phyloP scores from a whole-genome alignment of 2,888 invertebrate genomes.

The Cristatella mucedo region DNA sequence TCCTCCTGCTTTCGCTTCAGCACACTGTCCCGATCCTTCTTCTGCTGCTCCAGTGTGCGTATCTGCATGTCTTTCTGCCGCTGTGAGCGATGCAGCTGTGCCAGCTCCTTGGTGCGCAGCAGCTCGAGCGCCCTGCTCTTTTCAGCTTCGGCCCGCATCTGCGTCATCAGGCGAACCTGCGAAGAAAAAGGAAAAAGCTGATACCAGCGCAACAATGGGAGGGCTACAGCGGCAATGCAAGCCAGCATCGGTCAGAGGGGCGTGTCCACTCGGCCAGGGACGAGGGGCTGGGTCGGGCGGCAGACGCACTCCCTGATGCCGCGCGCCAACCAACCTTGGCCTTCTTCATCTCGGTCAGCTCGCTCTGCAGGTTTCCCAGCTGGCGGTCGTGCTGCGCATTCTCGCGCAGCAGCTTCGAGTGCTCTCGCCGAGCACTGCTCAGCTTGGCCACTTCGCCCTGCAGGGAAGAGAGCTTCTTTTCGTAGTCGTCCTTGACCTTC shows the following conservation, averaged over 20 bases:
- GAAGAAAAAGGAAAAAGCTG: conserved; percentile 11
- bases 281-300: no score
- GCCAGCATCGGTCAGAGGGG: no score
- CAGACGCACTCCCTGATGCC: no score
- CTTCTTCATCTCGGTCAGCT: conserved; percentile 64
- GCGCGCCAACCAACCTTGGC: conserved; percentile 54
- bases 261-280: no score
- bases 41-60: conserved; percentile 67
- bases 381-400: conserved; percentile 62
- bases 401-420: conserved; percentile 61
- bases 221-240: no score
- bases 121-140: conserved; percentile 61
- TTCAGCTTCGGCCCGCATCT: conserved; percentile 69
- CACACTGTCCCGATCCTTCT: conserved; percentile 66
- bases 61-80: conserved; percentile 73
- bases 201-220: no score
- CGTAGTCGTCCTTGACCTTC: conserved; percentile 70
- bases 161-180: conserved; percentile 56
- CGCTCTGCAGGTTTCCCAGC: conserved; percentile 53
- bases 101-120: conserved; percentile 64
- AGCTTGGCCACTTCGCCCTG: conserved; percentile 67
- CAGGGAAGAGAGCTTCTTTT: conserved; percentile 64
- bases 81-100: conserved; percentile 73
- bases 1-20: conserved; percentile 44
- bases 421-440: conserved; percentile 73